Base-by-base conservation (phyloP, 2,113 vertebrate species). In the Proterorhinus semilunaris region DNA sequence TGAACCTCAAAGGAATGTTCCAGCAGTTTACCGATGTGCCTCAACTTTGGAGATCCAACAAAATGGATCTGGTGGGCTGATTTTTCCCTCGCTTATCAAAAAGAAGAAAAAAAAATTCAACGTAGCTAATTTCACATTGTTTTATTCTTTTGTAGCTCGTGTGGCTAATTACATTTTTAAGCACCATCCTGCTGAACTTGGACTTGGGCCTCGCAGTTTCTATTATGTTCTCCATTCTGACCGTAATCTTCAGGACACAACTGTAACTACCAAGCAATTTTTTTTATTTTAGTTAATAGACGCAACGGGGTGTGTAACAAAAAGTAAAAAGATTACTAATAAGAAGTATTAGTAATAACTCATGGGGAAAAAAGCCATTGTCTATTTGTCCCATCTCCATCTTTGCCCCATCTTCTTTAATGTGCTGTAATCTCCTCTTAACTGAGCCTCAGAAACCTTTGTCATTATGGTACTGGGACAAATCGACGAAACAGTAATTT, bases 1-100 rank as follows among this genome's bases (percentile, higher is more conserved):
- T 93, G 74, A 99, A 99, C 84, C 90, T 98, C 81, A 96, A 96
- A 77, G 96, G 96, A 55, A 98, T 99, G 95, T 91, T 96, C 83
- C 92, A 80, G 83, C 96, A 99, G 88, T 94, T 94, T 67, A 4
- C 1, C 0, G 96, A 98, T 16, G 12, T 98, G 2, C 6, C 71
- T 3, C 21, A 7, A 0, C 93, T 99, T 62, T 98, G 96, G 96
- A 95, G 82, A 79, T 84, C 92, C 55, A 95, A 94, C 84, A 85
- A 83, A 7, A 75, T 91, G 7, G 97, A 99, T 73, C 76, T 98
- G 95, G 96, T 98, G 79, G 86, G 49, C 57, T 65, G 16, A 43
- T 44, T 53, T 63, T 21, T 10, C 43, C 6, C 65, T 65, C 46
- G 21, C 44, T 13, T 53, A 36, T 15, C 13, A 16, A 42, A 44